Conservation (phyloP, 2,888 invertebrate genomes). For the Agelastica alni region DNA sequence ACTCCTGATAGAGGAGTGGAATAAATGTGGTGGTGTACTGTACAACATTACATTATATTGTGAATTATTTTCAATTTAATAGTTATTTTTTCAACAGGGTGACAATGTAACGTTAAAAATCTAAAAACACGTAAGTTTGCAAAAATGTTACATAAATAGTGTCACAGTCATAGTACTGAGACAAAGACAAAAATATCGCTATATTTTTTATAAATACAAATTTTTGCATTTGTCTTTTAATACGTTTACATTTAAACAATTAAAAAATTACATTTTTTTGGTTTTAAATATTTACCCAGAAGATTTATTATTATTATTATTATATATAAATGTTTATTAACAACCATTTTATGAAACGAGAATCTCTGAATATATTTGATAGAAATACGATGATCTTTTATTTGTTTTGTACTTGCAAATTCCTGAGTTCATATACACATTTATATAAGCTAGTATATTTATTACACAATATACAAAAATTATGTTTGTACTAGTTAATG, state of each 20-base stretch:
- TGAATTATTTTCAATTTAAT: slow-evolving; percentile 39
- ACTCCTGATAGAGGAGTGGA: slow-evolving; percentile 51
- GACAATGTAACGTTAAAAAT: slow-evolving; percentile 54
- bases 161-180: slow-evolving; percentile 28
- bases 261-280: slow-evolving; percentile 18
- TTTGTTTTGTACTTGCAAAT: slow-evolving; percentile 42
- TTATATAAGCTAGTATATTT: slow-evolving; percentile 43
- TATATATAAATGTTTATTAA: slow-evolving; percentile 25
- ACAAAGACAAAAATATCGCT: slow-evolving; percentile 17
- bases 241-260: slow-evolving; percentile 18
- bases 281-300: slow-evolving; percentile 37
- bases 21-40: slow-evolving; percentile 43
- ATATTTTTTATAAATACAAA: too few relatives aligned
- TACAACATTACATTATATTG: slow-evolving; percentile 48
- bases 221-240: slow-evolving; percentile 3
- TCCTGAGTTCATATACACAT: slow-evolving; percentile 47
- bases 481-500: slow-evolving; percentile 46
- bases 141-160: slow-evolving; percentile 35
- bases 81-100: slow-evolving; percentile 44
- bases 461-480: slow-evolving; percentile 42
- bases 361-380: slow-evolving; percentile 42
- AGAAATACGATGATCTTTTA: slow-evolving; percentile 24
- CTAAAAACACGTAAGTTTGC: slow-evolving; percentile 48
- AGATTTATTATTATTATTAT: slow-evolving; percentile 34
- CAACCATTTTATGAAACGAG: slow-evolving; percentile 37